Evolutionary conservation across 2,797 vertebrate species (phyloP).

Genomic region (Sebastes cheni): DNA sequence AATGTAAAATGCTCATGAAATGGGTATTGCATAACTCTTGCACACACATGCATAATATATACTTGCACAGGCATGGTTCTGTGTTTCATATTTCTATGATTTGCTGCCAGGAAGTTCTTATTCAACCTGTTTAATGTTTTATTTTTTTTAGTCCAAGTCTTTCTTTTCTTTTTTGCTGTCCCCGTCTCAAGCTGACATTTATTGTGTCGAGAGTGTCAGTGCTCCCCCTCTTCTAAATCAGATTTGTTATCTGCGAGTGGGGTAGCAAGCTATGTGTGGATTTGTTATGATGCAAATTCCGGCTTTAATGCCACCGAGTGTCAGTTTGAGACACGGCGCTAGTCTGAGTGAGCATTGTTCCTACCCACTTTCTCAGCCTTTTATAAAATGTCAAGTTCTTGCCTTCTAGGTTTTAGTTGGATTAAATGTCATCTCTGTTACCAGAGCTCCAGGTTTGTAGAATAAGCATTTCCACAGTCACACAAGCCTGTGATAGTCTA

Average conservation of each 20-base stretch:
- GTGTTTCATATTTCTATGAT: not conserved
- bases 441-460: not conserved
- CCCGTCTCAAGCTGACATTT: constrained; percentile 10
- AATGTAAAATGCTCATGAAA: not conserved
- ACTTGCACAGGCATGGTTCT: not conserved
- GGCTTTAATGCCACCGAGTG: constrained; percentile 29
- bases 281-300: constrained; percentile 39
- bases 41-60: not conserved
- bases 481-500: not conserved
- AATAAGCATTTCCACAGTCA: not conserved
- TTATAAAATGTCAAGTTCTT: constrained; percentile 51
- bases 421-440: constrained; percentile 41
- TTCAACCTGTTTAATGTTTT: not conserved
- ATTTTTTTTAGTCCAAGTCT: not conserved
- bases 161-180: not conserved
- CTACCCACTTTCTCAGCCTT: constrained; percentile 17
- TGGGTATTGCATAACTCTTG: constrained; percentile 1
- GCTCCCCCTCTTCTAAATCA: constrained; percentile 18
- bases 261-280: not conserved
- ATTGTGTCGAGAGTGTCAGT: not conserved
- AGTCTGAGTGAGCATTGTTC: constrained; percentile 29
- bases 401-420: constrained; percentile 20
- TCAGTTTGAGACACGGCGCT: constrained; percentile 29
- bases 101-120: not conserved
- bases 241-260: constrained; percentile 3